Evolutionary conservation across 2,888 invertebrate genomes (phyloP).

Genomic region (Polymixis lichenea): DNA sequence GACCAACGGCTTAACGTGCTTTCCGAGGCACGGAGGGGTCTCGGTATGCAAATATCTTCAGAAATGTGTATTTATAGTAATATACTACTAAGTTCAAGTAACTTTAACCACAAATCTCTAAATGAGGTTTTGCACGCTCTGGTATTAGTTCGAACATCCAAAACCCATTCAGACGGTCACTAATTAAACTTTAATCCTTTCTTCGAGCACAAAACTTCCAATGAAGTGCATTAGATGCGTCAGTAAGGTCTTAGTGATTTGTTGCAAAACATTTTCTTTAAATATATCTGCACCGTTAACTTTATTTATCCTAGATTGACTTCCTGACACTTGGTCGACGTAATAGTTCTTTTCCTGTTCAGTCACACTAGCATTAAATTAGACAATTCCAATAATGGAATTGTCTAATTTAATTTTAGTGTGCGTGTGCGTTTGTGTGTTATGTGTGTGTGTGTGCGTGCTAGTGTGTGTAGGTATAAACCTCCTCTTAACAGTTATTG

Average conservation of each 20-base stretch:
- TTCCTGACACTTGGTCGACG: background rate
- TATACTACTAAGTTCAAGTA: background rate
- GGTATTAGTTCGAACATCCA: background rate
- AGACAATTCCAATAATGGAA: too few relatives aligned
- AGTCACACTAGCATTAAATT: too few relatives aligned
- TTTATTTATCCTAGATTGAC: background rate
- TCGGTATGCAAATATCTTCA: background rate
- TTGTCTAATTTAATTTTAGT: too few relatives aligned
- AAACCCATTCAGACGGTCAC: background rate
- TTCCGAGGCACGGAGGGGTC: too few relatives aligned
- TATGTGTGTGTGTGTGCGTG: too few relatives aligned
- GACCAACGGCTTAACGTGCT: too few relatives aligned
- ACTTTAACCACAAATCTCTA: background rate
- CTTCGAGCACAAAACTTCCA: slow-evolving; percentile 12
- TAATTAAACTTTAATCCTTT: slow-evolving; percentile 24
- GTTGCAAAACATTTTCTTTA: background rate
- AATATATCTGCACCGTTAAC: background rate
- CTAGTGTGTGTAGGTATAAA: too few relatives aligned
- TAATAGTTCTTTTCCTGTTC: too few relatives aligned
- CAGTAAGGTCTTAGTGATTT: background rate
- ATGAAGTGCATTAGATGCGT: slow-evolving; percentile 12
- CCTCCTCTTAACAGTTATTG: too few relatives aligned
- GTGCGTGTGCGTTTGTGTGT: too few relatives aligned
- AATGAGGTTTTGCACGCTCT: background rate
- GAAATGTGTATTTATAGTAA: too few relatives aligned